Evolutionary conservation across 2,888 invertebrate genomes (phyloP), one percentile per base, ranked within the genome.

Genomic region (Oscheius sp.): DNA sequence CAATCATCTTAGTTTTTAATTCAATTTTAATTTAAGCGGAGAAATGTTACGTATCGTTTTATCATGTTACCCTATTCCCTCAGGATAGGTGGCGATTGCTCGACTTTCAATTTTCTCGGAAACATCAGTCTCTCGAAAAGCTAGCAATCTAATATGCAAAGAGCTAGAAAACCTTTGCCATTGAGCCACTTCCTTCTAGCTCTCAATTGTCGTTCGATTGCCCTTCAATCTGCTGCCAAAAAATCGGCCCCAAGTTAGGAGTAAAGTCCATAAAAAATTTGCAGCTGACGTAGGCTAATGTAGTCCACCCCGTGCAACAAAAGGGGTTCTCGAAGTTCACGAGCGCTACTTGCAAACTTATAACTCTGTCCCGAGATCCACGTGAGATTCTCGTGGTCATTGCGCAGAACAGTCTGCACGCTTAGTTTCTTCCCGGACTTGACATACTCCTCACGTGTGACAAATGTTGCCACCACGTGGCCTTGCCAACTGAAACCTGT

Each of bases 401-500:
- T 23, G 48, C 34, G 55, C 33, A 55, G 34, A n/a, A 8, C 31
- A n/a, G 48, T 20, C 55, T 31, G 31, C 15, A 61, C 25, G 61
- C 45, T 61, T n/a, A 27, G 45, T 61, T 25, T 27, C 29, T 45
- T 55, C 20, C 45, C 45, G 45, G 42, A 31, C 20, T 12, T 27
- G 15, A 23, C 31, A 45, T 61, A 12, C n/a, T 61, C n/a, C n/a
- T n/a, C 61, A 31, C 61, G 45, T 61, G 61, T 61, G 61, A 61
- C 31, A 29, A 31, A 42, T 29, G 45, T 29, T 45, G 61, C 29
- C 61, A 61, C 61, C 61, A 61, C 61, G 61, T 61, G 61, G 61
- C 61, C 61, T 61, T 61, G 61, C 20, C 10, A 25, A n/a, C 45
- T 52, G 15, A 52, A 52, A 48, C 20, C 20, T 12, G 15, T 42